Evolutionary conservation across 2,113 vertebrate genomes (phyloP).

Genomic region (Opisthocomus hoazin): DNA sequence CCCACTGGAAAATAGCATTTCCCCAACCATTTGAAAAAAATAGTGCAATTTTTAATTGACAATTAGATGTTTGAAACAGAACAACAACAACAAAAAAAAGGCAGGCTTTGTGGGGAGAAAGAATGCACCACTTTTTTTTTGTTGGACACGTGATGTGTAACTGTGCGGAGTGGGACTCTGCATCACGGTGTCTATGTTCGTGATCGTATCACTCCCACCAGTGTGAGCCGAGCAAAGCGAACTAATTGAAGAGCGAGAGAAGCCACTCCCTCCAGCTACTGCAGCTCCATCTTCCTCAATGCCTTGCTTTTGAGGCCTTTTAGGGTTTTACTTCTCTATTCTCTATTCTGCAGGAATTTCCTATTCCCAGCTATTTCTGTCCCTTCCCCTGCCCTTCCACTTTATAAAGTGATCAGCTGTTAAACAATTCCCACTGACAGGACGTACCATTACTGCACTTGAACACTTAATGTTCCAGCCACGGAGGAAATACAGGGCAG

Average conservation of each 20-base stretch:
- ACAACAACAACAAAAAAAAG: not conserved
- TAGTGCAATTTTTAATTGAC: not conserved
- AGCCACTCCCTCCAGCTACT: not conserved
- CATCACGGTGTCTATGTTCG: not conserved
- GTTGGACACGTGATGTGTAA: not conserved
- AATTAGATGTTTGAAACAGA: not conserved
- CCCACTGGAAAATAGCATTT: slow-evolving; percentile 19
- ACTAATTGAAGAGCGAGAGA: not conserved
- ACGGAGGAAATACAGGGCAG: not conserved
- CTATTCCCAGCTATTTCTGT: not conserved
- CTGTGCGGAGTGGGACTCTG: not conserved
- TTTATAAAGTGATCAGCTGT: not conserved
- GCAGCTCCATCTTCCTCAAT: not conserved
- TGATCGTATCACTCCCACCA: not conserved
- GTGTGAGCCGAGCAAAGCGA: not conserved
- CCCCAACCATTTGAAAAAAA: not conserved
- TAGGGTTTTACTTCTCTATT: not conserved
- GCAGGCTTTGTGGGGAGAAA: not conserved
- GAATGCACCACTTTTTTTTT: not conserved
- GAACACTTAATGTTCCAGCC: not conserved
- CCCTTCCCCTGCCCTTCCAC: not conserved
- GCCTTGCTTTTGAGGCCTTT: not conserved
- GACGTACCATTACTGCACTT: not conserved
- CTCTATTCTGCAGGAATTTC: not conserved
- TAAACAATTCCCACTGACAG: not conserved